Percentiles rank a stretch among this genome's conserved stretches.
phyloP scores from a whole-genome alignment of 1,140 invertebrate species.

The Rhyzopertha dominica region DNA sequence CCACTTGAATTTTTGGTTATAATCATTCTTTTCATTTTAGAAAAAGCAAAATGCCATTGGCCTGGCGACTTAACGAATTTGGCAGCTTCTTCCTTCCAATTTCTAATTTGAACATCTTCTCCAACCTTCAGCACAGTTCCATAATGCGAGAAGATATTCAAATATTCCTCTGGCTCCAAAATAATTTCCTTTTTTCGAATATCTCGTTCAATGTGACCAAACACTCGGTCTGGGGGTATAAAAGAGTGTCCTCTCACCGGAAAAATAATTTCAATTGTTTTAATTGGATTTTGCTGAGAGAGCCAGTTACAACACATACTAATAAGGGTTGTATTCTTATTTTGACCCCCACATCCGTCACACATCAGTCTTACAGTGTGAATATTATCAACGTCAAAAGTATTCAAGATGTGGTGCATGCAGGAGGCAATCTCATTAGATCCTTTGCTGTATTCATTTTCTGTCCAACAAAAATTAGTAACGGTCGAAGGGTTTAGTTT shows the following conservation, averaged over 20 bases:
- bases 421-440: constrained; percentile 27
- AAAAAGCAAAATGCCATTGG: no score
- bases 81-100: no score
- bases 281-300: constrained; percentile 18
- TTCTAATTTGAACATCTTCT: no score
- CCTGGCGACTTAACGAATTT: no score
- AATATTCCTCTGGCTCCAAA: no score
- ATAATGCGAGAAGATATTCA: no score
- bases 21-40: no score
- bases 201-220: constrained; percentile 11
- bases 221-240: constrained; percentile 12
- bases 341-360: constrained; percentile 33
- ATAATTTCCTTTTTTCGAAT: no score
- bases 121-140: no score
- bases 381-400: constrained; percentile 11
- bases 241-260: constrained; percentile 32
- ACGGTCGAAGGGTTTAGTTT: no score
- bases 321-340: constrained; percentile 29
- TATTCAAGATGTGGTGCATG: constrained; percentile 16
- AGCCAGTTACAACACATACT: constrained; percentile 22
- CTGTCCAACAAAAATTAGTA: constrained; percentile 24
- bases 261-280: constrained; percentile 27
- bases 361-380: constrained; percentile 23
- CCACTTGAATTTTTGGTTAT: no score
- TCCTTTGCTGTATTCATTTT: constrained; percentile 23